phyloP scores from a whole-genome alignment of 1,140 invertebrate species.

The Platorchestia sp. region DNA sequence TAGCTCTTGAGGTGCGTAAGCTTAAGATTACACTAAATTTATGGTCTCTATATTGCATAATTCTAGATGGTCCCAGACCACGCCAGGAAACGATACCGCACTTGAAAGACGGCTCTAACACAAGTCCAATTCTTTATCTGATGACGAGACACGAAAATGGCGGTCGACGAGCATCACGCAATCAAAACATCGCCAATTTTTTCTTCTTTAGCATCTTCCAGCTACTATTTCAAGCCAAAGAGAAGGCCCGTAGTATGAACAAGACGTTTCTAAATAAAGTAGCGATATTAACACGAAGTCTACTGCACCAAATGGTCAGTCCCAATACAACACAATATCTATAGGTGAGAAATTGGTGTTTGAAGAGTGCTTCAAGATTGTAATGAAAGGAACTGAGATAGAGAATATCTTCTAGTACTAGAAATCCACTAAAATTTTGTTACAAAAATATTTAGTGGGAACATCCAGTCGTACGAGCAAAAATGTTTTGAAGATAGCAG shows the following conservation, averaged over 20 bases:
- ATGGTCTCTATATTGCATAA: not conserved
- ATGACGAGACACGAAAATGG: constrained; percentile 6
- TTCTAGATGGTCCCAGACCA: not conserved
- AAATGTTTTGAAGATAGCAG: not conserved
- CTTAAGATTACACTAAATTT: not conserved
- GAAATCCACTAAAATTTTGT: too few relatives aligned
- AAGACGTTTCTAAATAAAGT: not conserved
- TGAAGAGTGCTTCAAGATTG: too few relatives aligned
- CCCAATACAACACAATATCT: too few relatives aligned
- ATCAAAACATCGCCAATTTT: not conserved
- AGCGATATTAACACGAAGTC: not conserved
- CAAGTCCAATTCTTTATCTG: constrained; percentile 1
- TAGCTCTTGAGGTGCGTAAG: not conserved
- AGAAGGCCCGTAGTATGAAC: not conserved
- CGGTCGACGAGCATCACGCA: not conserved
- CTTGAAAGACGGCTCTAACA: not conserved
- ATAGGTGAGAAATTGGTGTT: too few relatives aligned
- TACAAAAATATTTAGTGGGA: too few relatives aligned
- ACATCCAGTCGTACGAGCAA: not conserved
- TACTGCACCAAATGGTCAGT: not conserved
- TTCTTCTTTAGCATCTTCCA: not conserved
- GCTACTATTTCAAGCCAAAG: not conserved
- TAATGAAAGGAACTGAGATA: too few relatives aligned
- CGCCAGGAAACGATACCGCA: not conserved
- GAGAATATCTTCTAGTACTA: too few relatives aligned